A percentile compares a stretch with the other conserved stretches of the same genome.
phyloP scores from a whole-genome alignment of 2,888 invertebrate species.

The Oligia latruncula region DNA sequence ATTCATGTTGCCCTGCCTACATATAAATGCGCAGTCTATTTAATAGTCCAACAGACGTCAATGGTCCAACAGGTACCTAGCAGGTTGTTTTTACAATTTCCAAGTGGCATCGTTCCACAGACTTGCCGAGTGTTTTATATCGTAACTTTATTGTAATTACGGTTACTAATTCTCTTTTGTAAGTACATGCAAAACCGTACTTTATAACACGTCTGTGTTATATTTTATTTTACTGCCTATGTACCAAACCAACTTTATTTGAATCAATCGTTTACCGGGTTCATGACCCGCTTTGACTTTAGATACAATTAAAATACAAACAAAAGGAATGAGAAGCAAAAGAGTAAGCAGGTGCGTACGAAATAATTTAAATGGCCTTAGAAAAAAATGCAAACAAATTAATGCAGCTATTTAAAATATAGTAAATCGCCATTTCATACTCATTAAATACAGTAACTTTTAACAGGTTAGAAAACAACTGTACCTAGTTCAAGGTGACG shows the following conservation, averaged over 20 bases:
- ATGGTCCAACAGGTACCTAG: conserved; percentile 20
- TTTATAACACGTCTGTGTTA: not conserved
- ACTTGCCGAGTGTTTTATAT: not conserved
- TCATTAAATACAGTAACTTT: conserved; percentile 6
- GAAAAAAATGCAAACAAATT: conserved; percentile 8
- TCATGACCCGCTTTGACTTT: conserved; percentile 16
- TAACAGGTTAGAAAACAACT: conserved; percentile 4
- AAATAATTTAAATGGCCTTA: not conserved
- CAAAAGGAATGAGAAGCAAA: not conserved
- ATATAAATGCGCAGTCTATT: conserved; percentile 32
- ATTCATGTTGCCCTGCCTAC: conserved; percentile 26
- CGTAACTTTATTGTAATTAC: not conserved
- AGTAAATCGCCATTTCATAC: conserved; percentile 1
- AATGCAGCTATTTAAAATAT: not conserved
- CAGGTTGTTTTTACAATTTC: conserved; percentile 29
- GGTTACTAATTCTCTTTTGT: not conserved
- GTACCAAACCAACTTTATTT: conserved; percentile 14
- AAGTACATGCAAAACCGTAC: not conserved
- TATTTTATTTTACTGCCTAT: conserved; percentile 5
- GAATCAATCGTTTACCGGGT: conserved; percentile 24
- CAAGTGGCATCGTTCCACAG: not conserved
- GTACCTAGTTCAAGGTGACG: conserved; percentile 20
- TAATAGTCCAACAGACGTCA: conserved; percentile 39
- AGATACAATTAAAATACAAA: not conserved
- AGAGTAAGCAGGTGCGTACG: not conserved